A percentile compares a stretch with the other conserved stretches of the same genome.
phyloP scores from a whole-genome alignment of 2,888 invertebrate species.

The Hirtodrosophila trivittata region DNA sequence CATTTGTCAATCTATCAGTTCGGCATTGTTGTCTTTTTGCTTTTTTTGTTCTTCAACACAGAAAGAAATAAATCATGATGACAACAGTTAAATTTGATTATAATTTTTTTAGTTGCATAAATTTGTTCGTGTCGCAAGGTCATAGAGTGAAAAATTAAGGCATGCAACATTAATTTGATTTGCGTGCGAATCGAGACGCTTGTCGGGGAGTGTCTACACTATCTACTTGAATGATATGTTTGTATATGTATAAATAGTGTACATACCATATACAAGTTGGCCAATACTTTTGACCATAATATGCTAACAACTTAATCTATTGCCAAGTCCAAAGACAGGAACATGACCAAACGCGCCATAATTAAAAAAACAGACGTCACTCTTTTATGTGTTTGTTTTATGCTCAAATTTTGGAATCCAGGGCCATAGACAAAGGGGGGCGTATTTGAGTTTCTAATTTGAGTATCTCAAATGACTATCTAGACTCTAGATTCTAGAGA shows the following conservation, averaged over 20 bases:
- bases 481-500: too few relatives aligned
- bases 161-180: slow-evolving; percentile 79
- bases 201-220: slow-evolving; percentile 41
- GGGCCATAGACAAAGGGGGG: slow-evolving; percentile 24
- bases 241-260: slow-evolving; percentile 12
- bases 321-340: slow-evolving; percentile 59
- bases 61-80: slow-evolving; percentile 75
- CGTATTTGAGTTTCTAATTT: neutral
- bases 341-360: slow-evolving; percentile 62
- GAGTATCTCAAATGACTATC: too few relatives aligned
- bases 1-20: slow-evolving; percentile 61
- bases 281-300: slow-evolving; percentile 57
- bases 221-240: neutral
- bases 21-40: slow-evolving; percentile 54
- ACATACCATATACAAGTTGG: slow-evolving; percentile 53
- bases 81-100: slow-evolving; percentile 79
- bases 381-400: slow-evolving; percentile 42
- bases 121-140: slow-evolving; percentile 75
- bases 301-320: slow-evolving; percentile 73
- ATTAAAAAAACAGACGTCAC: slow-evolving; percentile 75
- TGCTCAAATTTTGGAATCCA: slow-evolving; percentile 28
- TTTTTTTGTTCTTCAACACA: slow-evolving; percentile 49
- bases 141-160: slow-evolving; percentile 63
- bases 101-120: slow-evolving; percentile 64
- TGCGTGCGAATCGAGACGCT: slow-evolving; percentile 70